Evolutionary conservation across 2,797 vertebrate genomes (phyloP), one percentile per base, ranked within the genome.

Genomic region (Peromyscus eremicus): DNA sequence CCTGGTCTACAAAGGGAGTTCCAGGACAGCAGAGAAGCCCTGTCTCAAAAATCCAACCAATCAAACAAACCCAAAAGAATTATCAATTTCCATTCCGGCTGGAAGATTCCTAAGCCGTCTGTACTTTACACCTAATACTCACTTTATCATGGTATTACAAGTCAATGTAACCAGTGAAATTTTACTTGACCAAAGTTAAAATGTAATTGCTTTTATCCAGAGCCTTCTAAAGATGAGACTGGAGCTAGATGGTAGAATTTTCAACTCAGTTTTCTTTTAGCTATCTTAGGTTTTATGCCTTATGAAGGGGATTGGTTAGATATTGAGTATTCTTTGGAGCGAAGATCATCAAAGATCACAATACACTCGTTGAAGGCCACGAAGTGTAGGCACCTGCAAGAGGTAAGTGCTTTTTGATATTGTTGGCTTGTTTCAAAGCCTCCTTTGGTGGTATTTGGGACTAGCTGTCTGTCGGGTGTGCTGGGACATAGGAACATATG

Each of bases 271-370:
- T 80, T 73, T 12, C 97, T 94, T 94, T 11, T 89, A 13, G 96
- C 68, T 80, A 19, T 96, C 92, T 86, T 75, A 99, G 99, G 98
- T 97, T 99, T 99, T 96, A 95, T 98, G 80, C 99, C 99, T 88
- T 99, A 97, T 98, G 99, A 99, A 97, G 99, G 99, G 91, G 99
- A 99, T 98, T 99, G 99, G 99, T 99, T 99, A 57, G 98, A 99
- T 98, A 99, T 99, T 0, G 98, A 99, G 76, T 99, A 99, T 97
- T 98, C 98, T 62, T 97, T 99, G 94, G 98, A 98, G 52, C 98
- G 98, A 0, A 93, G 89, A 9, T 97, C 99, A 0, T 99, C 99
- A 98, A 99, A 97, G 94, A 99, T 99, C 92, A 98, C 99, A 97
- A 99, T 99, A 94, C 97, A 98, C 73, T 99, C 98, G 86, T 99